Conservation (phyloP, 2,888 invertebrate genomes). For the Dolomedes plantarius region DNA sequence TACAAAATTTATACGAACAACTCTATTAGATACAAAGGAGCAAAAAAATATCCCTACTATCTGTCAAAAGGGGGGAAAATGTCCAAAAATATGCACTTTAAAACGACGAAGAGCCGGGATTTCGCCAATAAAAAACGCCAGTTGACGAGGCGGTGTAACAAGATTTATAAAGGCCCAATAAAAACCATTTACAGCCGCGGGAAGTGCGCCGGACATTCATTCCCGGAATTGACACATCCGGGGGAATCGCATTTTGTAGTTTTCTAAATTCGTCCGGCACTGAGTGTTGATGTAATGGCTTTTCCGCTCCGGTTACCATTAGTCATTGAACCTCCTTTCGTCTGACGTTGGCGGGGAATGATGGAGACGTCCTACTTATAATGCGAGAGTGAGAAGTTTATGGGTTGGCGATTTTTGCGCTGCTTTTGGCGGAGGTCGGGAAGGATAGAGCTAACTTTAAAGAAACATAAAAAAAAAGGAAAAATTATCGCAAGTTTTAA, state of each 20-base stretch:
- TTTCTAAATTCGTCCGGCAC: constrained; percentile 48
- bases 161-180: constrained; percentile 62
- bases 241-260: constrained; percentile 64
- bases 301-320: constrained; percentile 54
- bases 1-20: constrained; percentile 10
- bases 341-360: constrained; percentile 42
- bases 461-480: no score
- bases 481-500: no score
- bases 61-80: background rate
- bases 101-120: constrained; percentile 26
- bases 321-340: constrained; percentile 45
- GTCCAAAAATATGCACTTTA: background rate
- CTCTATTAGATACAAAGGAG: constrained; percentile 11
- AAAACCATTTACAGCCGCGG: constrained; percentile 54
- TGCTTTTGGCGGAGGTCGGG: background rate
- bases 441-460: no score
- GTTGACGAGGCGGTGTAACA: constrained; percentile 19
- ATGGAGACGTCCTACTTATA: constrained; percentile 19
- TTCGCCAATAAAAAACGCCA: constrained; percentile 52
- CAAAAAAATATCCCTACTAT: constrained; percentile 1
- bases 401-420: background rate
- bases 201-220: constrained; percentile 58
- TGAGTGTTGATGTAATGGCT: constrained; percentile 60
- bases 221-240: constrained; percentile 59
- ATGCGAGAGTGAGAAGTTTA: background rate